These are phyloP conservation scores for Abrostola tripartita DNA, from an alignment of 2,888 invertebrate genomes.

Conservation along the genomic window DNA sequence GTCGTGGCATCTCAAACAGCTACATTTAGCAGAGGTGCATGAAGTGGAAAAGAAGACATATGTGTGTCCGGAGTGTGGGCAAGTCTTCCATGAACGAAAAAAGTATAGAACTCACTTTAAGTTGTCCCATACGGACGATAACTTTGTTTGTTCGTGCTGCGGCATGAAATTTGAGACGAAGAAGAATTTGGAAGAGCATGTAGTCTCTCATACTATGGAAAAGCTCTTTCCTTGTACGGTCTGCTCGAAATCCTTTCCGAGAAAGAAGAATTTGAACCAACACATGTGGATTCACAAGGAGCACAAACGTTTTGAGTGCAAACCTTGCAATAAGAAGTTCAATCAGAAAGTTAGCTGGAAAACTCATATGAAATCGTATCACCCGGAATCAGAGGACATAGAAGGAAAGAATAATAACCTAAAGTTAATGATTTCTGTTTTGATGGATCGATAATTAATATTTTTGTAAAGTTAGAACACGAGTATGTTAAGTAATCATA, in stretches of 20 bases:
- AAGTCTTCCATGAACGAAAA: conserved; percentile 71
- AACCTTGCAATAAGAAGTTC: conserved; percentile 78
- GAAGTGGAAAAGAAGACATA: conserved; percentile 69
- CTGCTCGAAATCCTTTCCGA: conserved; percentile 81
- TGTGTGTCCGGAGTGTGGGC: conserved; percentile 75
- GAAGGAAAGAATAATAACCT: conserved; percentile 70
- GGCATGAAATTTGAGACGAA: conserved; percentile 77
- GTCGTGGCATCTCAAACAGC: conserved; percentile 73
- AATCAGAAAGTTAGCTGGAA: conserved; percentile 83
- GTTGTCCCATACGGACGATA: conserved; percentile 77
- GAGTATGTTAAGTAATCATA: neutral
- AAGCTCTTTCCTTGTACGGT: conserved; percentile 83
- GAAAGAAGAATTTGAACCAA: conserved; percentile 78
- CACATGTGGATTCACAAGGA: conserved; percentile 85
- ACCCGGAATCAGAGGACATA: conserved; percentile 73
- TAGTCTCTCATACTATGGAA: conserved; percentile 86
- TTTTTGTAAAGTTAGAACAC: neutral
- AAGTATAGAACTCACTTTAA: conserved; percentile 74
- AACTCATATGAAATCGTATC: conserved; percentile 80
- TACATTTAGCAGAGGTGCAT: conserved; percentile 72
- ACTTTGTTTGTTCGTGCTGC: conserved; percentile 76
- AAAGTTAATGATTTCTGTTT: conserved; percentile 64
- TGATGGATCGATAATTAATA: conserved; percentile 55
- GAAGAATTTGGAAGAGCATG: conserved; percentile 78
- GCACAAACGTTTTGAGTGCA: conserved; percentile 78